Evolutionary conservation across 1,140 invertebrate species (phyloP).

Genomic region (Lordiphosa stackelbergi): DNA sequence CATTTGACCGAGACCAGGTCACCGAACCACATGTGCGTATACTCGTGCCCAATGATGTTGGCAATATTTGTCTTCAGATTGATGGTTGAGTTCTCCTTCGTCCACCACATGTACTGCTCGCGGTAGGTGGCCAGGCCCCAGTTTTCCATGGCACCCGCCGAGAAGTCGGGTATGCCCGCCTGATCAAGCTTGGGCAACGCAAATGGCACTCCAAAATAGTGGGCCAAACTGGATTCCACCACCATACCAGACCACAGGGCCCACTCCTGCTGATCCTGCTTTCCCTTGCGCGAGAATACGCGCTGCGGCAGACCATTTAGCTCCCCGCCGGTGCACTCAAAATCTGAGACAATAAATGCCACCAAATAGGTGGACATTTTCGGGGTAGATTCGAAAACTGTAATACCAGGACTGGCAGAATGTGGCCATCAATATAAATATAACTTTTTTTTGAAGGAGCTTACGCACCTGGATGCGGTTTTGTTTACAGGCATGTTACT

Average conservation of each 20-base stretch:
- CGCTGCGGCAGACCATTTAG: slow-evolving; percentile 69
- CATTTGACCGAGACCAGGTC: slow-evolving; percentile 82
- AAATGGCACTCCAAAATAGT: slow-evolving; percentile 52
- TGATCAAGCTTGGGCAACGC: slow-evolving; percentile 61
- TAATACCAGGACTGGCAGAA: slow-evolving; percentile 19
- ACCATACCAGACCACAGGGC: slow-evolving; percentile 47
- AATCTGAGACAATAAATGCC: slow-evolving; percentile 86
- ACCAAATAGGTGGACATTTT: slow-evolving; percentile 85
- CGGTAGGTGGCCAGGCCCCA: slow-evolving; percentile 70
- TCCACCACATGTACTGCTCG: slow-evolving; percentile 67
- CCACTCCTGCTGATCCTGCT: slow-evolving; percentile 50
- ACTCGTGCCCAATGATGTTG: slow-evolving; percentile 81
- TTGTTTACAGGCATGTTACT: slow-evolving; percentile 84
- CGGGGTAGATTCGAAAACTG: slow-evolving; percentile 53
- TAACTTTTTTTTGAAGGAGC: background rate
- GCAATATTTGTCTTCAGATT: slow-evolving; percentile 78
- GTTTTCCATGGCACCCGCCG: slow-evolving; percentile 71
- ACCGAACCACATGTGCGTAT: slow-evolving; percentile 84
- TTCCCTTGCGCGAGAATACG: slow-evolving; percentile 56
- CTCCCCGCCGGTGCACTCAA: slow-evolving; percentile 60
- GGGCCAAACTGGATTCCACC: slow-evolving; percentile 42
- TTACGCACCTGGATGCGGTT: slow-evolving; percentile 24
- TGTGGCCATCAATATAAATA: background rate
- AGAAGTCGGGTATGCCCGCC: slow-evolving; percentile 64
- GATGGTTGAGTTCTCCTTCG: slow-evolving; percentile 46